Base-by-base conservation (phyloP, 1,140 invertebrate genomes). In the Cyrtorhinus lividipennis region DNA sequence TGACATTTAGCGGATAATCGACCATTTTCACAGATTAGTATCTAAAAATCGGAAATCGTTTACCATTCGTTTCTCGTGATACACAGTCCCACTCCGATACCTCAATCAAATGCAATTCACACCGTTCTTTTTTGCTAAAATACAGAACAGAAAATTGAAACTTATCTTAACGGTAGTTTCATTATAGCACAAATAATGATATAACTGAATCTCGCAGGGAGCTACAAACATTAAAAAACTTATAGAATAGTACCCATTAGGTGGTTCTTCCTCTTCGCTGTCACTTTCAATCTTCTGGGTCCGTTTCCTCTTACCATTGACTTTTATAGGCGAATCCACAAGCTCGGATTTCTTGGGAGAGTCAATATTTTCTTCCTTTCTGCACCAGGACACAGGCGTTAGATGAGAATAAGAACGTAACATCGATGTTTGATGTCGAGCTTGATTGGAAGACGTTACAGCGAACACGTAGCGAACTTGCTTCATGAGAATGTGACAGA, bases 211-310 rank as follows among this genome's bases (percentile, higher is more conserved):
- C n/a, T n/a, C n/a, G n/a, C n/a, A n/a, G n/a, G n/a, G n/a, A n/a
- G n/a, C n/a, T n/a, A n/a, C n/a, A n/a, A n/a, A n/a, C n/a, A n/a
- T n/a, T n/a, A n/a, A n/a, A n/a, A n/a, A n/a, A n/a, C n/a, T n/a
- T n/a, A n/a, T n/a, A n/a, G n/a, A n/a, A n/a, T n/a, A 10, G n/a
- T 53, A 26, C 53, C 30, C 22, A 26, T 25, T 30, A n/a, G 44
- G 26, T n/a, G 45, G n/a, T n/a, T 8, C 45, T 27, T 64, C 63
- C 25, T 64, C 63, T 64, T 64, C 63, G 38, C 63, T 64, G 26
- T 64, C 63, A 25, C 63, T 64, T 20, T 56, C 18, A 25, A 62
- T 62, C 25, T 59, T 59, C 44, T 46, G 30, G 2, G 57, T 10
- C 15, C 61, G 64, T 24, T 62, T 62, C n/a, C 58, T 64, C 44